Percentiles rank a stretch among this genome's conserved stretches.
Evolutionary conservation across 2,888 invertebrate species (phyloP).

Genomic region (Arrhopalites spinosus): DNA sequence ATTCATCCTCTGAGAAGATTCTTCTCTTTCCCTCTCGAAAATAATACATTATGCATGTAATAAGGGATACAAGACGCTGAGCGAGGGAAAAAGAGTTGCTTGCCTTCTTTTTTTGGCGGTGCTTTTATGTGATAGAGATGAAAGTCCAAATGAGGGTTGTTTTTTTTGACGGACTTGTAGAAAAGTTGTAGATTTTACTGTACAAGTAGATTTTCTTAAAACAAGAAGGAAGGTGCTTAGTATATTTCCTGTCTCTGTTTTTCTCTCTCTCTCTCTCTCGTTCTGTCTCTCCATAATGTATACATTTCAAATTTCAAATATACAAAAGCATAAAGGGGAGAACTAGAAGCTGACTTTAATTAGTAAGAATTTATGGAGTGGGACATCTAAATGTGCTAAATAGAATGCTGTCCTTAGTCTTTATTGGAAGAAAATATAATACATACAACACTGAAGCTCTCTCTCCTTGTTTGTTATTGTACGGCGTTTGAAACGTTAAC

Average conservation of each 20-base stretch:
- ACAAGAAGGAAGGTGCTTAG: not conserved
- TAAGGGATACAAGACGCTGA: not conserved
- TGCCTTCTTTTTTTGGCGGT: not conserved
- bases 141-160: slow-evolving; percentile 24
- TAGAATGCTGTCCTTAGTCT: slow-evolving; percentile 21
- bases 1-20: slow-evolving; percentile 5
- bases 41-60: slow-evolving; percentile 40
- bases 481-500: too few relatives aligned
- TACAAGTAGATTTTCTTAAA: slow-evolving; percentile 17
- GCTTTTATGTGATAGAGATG: slow-evolving; percentile 1
- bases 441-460: too few relatives aligned
- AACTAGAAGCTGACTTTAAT: slow-evolving; percentile 43
- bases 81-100: too few relatives aligned
- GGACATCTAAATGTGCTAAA: slow-evolving; percentile 40
- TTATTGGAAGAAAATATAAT: not conserved
- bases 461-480: not conserved
- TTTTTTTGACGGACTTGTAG: not conserved
- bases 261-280: not conserved
- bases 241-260: slow-evolving; percentile 7
- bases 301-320: not conserved
- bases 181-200: slow-evolving; percentile 8
- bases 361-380: slow-evolving; percentile 44
- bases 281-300: not conserved
- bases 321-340: not conserved
- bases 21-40: not conserved